A percentile compares a stretch with the other conserved stretches of the same genome.
These are phyloP conservation scores for Tachysurus fulvidraco DNA, from an alignment of 2,113 vertebrate species.

Conservation along the genomic window DNA sequence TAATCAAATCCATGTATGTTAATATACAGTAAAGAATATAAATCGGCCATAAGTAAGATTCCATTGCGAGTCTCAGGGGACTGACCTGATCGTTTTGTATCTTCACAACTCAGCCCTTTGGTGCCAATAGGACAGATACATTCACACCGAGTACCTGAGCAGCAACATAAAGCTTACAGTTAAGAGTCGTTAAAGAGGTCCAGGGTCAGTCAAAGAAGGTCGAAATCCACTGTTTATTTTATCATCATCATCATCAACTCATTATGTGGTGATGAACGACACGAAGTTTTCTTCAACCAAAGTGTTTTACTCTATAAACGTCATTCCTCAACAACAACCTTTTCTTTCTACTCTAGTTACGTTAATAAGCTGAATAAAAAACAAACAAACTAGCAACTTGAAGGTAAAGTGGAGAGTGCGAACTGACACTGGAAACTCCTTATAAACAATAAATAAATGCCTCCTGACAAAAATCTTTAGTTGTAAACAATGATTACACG, in stretches of 20 bases:
- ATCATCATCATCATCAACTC: too few relatives aligned
- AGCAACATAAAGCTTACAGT: not conserved
- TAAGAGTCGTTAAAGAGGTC: not conserved
- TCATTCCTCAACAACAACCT: too few relatives aligned
- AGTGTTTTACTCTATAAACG: not conserved
- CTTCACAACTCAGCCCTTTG: constrained; percentile 81
- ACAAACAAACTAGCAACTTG: too few relatives aligned
- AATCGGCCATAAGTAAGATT: not conserved
- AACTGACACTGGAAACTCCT: not conserved
- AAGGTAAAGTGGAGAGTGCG: not conserved
- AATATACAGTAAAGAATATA: not conserved
- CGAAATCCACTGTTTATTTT: not conserved
- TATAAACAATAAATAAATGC: not conserved
- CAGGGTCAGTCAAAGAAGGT: not conserved
- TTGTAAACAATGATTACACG: too few relatives aligned
- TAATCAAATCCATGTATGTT: not conserved
- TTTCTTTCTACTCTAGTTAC: not conserved
- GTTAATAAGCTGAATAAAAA: not conserved
- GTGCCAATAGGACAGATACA: constrained; percentile 85
- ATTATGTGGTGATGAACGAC: too few relatives aligned
- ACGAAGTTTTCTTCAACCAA: too few relatives aligned
- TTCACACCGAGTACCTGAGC: constrained; percentile 79
- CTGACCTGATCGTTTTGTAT: constrained; percentile 15
- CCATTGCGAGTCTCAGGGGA: not conserved
- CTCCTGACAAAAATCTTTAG: not conserved